phyloP scores from a whole-genome alignment of 2,888 invertebrate species.

The Oligia strigilis region DNA sequence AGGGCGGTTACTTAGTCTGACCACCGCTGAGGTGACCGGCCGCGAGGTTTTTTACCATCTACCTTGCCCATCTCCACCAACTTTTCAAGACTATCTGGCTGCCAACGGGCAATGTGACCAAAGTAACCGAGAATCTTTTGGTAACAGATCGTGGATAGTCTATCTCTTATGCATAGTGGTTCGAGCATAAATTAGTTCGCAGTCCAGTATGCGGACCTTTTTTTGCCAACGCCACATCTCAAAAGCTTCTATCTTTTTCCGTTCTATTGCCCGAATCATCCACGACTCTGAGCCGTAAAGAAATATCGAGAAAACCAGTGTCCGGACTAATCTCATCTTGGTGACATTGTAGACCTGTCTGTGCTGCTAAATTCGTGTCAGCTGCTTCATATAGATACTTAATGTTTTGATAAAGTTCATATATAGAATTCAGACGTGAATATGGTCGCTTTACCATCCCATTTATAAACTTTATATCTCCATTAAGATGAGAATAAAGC shows the following conservation, averaged over 20 bases:
- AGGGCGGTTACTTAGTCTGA: too few relatives aligned
- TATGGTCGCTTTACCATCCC: slow-evolving; percentile 5
- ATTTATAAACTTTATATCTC: slow-evolving; percentile 23
- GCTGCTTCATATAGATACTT: neutral
- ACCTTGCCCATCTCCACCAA: neutral
- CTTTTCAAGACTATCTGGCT: neutral
- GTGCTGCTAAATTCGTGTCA: neutral
- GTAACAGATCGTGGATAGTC: neutral
- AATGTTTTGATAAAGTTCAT: neutral
- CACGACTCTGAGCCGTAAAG: neutral
- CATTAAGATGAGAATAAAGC: slow-evolving; percentile 36
- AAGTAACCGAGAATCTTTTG: too few relatives aligned
- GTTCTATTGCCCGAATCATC: neutral
- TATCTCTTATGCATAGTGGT: neutral
- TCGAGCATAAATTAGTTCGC: neutral
- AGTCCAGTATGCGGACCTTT: too few relatives aligned
- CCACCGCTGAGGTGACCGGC: too few relatives aligned
- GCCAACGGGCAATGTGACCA: neutral
- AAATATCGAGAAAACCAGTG: neutral
- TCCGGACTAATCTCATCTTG: neutral
- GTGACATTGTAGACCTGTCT: neutral
- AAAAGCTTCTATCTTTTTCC: neutral
- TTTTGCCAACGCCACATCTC: neutral
- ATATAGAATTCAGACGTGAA: slow-evolving; percentile 3
- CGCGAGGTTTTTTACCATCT: neutral